Evolutionary conservation across 2,888 invertebrate species (phyloP), one percentile per base, ranked within the genome.

Genomic region (Ganaspis brasiliensis): DNA sequence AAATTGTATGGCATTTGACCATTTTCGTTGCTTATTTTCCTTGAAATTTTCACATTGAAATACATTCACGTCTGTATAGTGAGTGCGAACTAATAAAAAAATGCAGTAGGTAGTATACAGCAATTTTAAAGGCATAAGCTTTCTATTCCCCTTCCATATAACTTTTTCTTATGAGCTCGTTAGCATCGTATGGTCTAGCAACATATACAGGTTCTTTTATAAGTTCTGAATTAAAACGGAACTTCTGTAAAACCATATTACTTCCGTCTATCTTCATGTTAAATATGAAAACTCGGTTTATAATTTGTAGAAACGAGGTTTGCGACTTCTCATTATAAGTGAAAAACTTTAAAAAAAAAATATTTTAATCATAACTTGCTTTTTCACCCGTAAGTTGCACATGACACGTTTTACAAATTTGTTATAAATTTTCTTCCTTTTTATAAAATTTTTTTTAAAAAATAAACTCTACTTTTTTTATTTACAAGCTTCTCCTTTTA

Each of bases 91-190:
- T 45, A 67, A 45, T 40, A 40, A 24, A 67, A 40, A 67, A 67
- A 26, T 26, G 2, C 16, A 26, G 21, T 21, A 63, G 14, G 24
- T 59, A 8, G 52, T 9, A 16, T 52, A 21, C 31, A 16, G 59
- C 14, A 31, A 59, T 59, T 59, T 59, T 31, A 59, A n/a, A 31
- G n/a, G n/a, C 59, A 26, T 52, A 31, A 31, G 31, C 31, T 59
- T 59, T 31, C 8, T 35, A 59, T 8, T 35, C 1, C 24, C 9
- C n/a, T 45, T 24, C 24, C 24, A 45, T 24, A 21, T 61, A 45
- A 45, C 24, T 45, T 67, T 63, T n/a, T 37, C 67, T 49, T 67
- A 40, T 24, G 24, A 67, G 67, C 67, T 67, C 16, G n/a, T 67
- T 67, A 67, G 67, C 67, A 40, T n/a, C 45, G 26, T 67, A 45